Evolutionary conservation across 2,888 invertebrate species (phyloP).

Genomic region (Trichacis sp.): DNA sequence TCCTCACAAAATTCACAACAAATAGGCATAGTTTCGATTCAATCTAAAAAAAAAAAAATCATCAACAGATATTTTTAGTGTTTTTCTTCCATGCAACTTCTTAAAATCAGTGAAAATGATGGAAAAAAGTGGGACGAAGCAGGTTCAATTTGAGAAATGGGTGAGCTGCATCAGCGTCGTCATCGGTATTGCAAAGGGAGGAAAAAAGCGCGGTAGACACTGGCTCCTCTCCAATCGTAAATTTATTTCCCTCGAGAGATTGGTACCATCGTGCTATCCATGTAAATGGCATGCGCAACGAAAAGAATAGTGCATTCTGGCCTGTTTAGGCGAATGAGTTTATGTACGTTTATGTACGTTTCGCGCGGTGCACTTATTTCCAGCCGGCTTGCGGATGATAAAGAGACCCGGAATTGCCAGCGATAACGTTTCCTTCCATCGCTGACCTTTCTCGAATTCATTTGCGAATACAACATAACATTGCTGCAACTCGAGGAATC

Average conservation of each 20-base stretch:
- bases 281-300: slow-evolving; percentile 17
- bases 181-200: slow-evolving; percentile 30
- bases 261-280: slow-evolving; percentile 18
- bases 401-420: not conserved
- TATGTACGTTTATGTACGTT: slow-evolving; percentile 34
- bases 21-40: no score
- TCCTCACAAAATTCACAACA: no score
- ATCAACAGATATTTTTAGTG: no score
- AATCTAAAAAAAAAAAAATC: not conserved
- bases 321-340: slow-evolving; percentile 31
- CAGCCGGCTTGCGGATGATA: slow-evolving; percentile 8
- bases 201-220: slow-evolving; percentile 27
- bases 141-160: slow-evolving; percentile 24
- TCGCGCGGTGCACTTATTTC: slow-evolving; percentile 21
- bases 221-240: slow-evolving; percentile 38
- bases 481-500: not conserved
- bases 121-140: slow-evolving; percentile 8
- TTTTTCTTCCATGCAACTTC: no score
- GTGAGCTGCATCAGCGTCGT: slow-evolving; percentile 22
- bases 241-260: slow-evolving; percentile 41
- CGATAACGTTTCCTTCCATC: not conserved
- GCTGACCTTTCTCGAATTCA: slow-evolving; percentile 4
- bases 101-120: not conserved
- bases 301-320: slow-evolving; percentile 18
- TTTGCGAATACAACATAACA: not conserved